phyloP scores from a whole-genome alignment of 2,888 invertebrate species.

The Alloscopus bannaensis region DNA sequence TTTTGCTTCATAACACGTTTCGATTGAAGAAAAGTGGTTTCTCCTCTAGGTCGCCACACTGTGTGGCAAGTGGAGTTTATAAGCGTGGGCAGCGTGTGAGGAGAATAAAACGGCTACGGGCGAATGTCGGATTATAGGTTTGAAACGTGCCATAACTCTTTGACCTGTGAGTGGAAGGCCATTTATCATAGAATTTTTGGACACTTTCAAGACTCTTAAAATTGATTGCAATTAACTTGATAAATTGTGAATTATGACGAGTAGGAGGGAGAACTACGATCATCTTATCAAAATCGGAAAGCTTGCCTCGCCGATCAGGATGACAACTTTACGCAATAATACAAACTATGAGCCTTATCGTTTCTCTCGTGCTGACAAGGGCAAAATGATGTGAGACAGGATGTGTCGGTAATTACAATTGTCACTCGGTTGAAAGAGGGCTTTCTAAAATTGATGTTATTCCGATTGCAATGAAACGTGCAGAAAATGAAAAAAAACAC shows the following conservation, averaged over 20 bases:
- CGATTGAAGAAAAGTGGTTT: not conserved
- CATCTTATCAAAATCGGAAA: too few relatives aligned
- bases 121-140: not conserved
- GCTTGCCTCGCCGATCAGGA: not conserved
- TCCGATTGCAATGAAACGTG: too few relatives aligned
- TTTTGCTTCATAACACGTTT: not conserved
- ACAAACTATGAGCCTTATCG: not conserved
- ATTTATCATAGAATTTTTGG: too few relatives aligned
- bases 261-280: too few relatives aligned
- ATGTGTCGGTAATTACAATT: not conserved
- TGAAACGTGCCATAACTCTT: constrained; percentile 17
- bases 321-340: not conserved
- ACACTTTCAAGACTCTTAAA: too few relatives aligned
- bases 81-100: not conserved
- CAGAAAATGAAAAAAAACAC: too few relatives aligned
- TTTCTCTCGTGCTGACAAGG: too few relatives aligned
- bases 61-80: not conserved
- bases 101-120: not conserved
- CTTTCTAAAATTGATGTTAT: too few relatives aligned
- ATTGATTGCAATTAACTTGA: too few relatives aligned
- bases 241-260: too few relatives aligned
- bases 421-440: not conserved
- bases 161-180: too few relatives aligned
- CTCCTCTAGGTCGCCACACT: not conserved
- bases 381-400: too few relatives aligned